Evolutionary conservation across 2,797 vertebrate genomes (phyloP), one percentile per base, ranked within the genome.

Genomic region (Enteromius paludinosus): DNA sequence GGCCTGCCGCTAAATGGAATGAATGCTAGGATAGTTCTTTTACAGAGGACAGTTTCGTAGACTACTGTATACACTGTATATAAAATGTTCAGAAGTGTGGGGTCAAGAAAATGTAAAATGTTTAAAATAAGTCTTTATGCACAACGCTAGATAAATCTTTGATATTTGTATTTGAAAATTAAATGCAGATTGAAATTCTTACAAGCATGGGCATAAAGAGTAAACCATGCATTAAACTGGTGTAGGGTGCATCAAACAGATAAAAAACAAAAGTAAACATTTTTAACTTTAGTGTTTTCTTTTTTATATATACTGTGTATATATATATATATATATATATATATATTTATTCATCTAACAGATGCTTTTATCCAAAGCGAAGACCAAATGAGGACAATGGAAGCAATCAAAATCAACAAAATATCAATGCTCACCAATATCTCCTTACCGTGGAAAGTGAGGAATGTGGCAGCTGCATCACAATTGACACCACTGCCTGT

Each of bases 401-500:
- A 52, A 20, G 49, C 49, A 52, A 20, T 52, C 49, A 52, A 52
- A 52, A 20, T 52, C 18, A 52, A 52, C 18, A 20, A 52, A 52
- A 20, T 2, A 52, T 18, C 49, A 52, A 52, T 8, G 6, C 92
- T 94, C 30, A 93, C 92, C 72, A 95, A 95, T 82, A 88, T 95
- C 78, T 95, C 93, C 86, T 94, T 83, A 73, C 90, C 0, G 89
- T 98, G 90, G 96, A 97, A 90, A 95, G 91, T 30, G 94, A 96
- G 28, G 95, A 95, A 87, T 98, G 98, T 52, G 89, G 89, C 72
- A 89, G 88, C 88, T 95, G 88, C 5, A 89, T 95, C 70, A 92
- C 83, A 23, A 83, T 99, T 78, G 90, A 95, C 65, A 95, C 97
- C 84, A 96, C 95, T 0, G 93, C 95, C 86, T 99, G 98, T 68